Evolutionary conservation across 2,888 invertebrate genomes (phyloP).

Genomic region (Agriopis aurantiaria): DNA sequence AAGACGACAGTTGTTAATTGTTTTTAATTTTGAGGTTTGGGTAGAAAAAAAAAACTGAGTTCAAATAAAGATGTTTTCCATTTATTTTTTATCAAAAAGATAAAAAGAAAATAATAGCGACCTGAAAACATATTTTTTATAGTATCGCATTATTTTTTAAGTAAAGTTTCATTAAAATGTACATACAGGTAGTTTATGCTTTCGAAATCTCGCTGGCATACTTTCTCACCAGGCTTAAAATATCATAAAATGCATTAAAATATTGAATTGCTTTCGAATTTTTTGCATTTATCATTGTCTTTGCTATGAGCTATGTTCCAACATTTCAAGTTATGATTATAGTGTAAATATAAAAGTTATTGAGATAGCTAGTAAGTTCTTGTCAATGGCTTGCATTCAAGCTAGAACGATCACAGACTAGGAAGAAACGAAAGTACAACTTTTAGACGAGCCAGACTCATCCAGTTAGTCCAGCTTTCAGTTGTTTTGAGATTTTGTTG

Average conservation of each 20-base stretch:
- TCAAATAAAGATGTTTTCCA: too few species aligned
- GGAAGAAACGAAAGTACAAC: not conserved
- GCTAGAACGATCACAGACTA: not conserved
- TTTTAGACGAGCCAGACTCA: too few species aligned
- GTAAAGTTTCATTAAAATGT: slow-evolving; percentile 4
- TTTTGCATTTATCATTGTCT: not conserved
- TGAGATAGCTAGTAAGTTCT: slow-evolving; percentile 2
- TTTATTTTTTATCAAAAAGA: too few species aligned
- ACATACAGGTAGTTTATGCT: slow-evolving; percentile 4
- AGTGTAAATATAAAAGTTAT: slow-evolving; percentile 9
- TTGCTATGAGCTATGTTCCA: slow-evolving; percentile 3
- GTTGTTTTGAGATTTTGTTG: too few species aligned
- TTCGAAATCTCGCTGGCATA: slow-evolving; percentile 23
- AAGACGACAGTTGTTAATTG: not conserved
- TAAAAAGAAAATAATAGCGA: too few species aligned
- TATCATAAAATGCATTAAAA: slow-evolving; percentile 9
- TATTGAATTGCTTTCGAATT: not conserved
- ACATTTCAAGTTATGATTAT: not conserved
- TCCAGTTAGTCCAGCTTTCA: too few species aligned
- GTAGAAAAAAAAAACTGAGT: too few species aligned
- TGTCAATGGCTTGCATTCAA: slow-evolving; percentile 12
- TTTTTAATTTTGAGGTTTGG: too few species aligned
- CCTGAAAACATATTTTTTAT: too few species aligned
- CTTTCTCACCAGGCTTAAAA: slow-evolving; percentile 14
- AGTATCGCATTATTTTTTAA: not conserved